A percentile compares a stretch with the other conserved stretches of the same genome.
Conservation (phyloP, 1,140 invertebrate species). For the Drosophila repletoides region DNA sequence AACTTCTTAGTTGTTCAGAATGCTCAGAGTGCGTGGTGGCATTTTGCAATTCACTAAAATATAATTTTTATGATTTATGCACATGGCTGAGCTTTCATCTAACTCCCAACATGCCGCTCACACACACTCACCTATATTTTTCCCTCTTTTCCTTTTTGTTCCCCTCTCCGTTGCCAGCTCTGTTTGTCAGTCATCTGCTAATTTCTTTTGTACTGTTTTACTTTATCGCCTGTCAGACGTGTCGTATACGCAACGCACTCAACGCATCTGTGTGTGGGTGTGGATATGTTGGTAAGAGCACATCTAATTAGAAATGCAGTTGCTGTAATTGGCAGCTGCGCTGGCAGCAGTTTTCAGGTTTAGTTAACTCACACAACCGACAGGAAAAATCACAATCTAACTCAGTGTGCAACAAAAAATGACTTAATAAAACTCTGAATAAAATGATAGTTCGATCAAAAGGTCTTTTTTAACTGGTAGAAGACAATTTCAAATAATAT, state of each 20-base stretch:
- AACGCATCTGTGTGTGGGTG: slow-evolving; percentile 7
- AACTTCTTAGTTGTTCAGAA: too few relatives aligned
- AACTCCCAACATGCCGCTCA: not conserved
- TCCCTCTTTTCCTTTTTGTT: not conserved
- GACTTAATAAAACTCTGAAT: too few relatives aligned
- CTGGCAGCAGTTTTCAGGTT: slow-evolving; percentile 29
- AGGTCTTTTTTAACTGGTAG: too few relatives aligned
- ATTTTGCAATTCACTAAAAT: slow-evolving; percentile 33
- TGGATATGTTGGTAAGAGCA: slow-evolving; percentile 1
- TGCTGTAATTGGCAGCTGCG: slow-evolving; percentile 52
- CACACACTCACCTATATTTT: not conserved
- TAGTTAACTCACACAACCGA: not conserved
- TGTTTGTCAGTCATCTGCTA: slow-evolving; percentile 5
- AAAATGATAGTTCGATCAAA: too few relatives aligned
- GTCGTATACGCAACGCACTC: slow-evolving; percentile 37
- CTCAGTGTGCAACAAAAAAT: not conserved
- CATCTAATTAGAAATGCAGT: slow-evolving; percentile 56
- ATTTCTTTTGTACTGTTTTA: slow-evolving; percentile 33
- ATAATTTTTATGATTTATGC: slow-evolving; percentile 40
- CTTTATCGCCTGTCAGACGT: slow-evolving; percentile 34
- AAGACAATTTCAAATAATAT: too few relatives aligned
- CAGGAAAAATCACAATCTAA: not conserved
- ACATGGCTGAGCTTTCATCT: slow-evolving; percentile 29
- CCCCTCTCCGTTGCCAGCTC: not conserved
- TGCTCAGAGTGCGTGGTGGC: slow-evolving; percentile 5